These are phyloP conservation scores for Scortum barcoo DNA, from an alignment of 2,113 vertebrate species.

Conservation along the genomic window DNA sequence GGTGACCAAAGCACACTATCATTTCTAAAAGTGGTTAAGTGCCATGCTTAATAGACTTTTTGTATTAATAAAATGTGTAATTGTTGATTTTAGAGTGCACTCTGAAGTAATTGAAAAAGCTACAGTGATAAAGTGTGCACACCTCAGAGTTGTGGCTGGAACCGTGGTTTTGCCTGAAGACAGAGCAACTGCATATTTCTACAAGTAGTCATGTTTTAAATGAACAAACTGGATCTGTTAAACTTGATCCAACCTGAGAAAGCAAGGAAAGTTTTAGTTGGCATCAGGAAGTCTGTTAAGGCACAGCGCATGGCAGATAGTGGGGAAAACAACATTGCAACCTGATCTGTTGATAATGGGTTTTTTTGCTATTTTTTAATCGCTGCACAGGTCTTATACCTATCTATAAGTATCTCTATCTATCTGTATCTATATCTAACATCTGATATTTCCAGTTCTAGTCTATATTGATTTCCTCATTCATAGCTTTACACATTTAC, in stretches of 20 bases:
- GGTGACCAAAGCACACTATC: too few relatives aligned
- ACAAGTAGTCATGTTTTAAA: neutral
- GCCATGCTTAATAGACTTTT: neutral
- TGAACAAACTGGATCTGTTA: neutral
- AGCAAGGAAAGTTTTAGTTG: too few relatives aligned
- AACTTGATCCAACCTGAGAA: neutral
- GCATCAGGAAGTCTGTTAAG: neutral
- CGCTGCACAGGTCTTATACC: too few relatives aligned
- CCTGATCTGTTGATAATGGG: neutral
- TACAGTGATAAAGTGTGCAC: too few relatives aligned
- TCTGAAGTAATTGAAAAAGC: neutral
- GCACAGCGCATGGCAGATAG: rapidly evolving
- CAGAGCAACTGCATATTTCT: too few relatives aligned
- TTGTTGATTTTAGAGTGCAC: neutral
- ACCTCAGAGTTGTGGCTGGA: neutral
- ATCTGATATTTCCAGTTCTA: neutral
- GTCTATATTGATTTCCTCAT: neutral
- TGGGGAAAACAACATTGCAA: neutral
- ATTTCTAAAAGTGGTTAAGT: neutral
- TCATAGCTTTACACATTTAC: too few relatives aligned
- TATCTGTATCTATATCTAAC: too few relatives aligned
- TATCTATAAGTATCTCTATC: too few relatives aligned
- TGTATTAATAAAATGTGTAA: neutral
- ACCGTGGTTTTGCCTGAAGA: too few relatives aligned
- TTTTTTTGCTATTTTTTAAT: neutral